Evolutionary conservation across 2,888 invertebrate genomes (phyloP).

Genomic region (Graphium colonna): DNA sequence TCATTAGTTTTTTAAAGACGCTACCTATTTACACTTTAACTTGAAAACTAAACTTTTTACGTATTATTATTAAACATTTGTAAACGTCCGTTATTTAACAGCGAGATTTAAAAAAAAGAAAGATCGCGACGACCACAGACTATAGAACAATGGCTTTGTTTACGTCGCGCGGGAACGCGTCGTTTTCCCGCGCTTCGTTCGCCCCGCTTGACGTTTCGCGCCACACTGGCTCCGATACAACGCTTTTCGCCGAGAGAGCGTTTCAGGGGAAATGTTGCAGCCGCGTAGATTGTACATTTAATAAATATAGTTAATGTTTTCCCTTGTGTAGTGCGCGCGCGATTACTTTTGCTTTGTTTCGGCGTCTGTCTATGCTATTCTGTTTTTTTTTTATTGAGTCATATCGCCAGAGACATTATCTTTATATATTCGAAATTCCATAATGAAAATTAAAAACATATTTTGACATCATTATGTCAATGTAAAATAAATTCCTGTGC

Average conservation of each 20-base stretch:
- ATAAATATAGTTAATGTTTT: background rate
- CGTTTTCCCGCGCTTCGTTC: constrained; percentile 13
- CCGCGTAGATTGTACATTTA: background rate
- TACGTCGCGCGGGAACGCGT: constrained; percentile 7
- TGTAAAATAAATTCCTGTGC: background rate
- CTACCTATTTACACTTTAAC: too few relatives aligned
- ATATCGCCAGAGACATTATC: background rate
- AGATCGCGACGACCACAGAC: background rate
- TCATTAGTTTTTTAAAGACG: too few relatives aligned
- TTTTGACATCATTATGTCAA: background rate
- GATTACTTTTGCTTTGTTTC: background rate
- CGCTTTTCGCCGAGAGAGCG: background rate
- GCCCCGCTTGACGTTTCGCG: background rate
- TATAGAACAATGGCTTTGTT: constrained; percentile 19
- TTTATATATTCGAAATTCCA: background rate
- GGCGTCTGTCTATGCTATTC: too few relatives aligned
- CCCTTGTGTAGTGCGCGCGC: background rate
- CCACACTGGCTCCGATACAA: constrained; percentile 1
- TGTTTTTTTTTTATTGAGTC: too few relatives aligned
- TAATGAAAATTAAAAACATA: background rate
- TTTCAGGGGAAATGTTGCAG: background rate
- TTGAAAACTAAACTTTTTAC: too few relatives aligned
- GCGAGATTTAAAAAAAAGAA: too few relatives aligned
- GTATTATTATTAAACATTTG: too few relatives aligned
- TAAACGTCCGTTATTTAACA: too few relatives aligned